Evolutionary conservation across 2,888 invertebrate genomes (phyloP).

Genomic region (Stenodera caucasica): DNA sequence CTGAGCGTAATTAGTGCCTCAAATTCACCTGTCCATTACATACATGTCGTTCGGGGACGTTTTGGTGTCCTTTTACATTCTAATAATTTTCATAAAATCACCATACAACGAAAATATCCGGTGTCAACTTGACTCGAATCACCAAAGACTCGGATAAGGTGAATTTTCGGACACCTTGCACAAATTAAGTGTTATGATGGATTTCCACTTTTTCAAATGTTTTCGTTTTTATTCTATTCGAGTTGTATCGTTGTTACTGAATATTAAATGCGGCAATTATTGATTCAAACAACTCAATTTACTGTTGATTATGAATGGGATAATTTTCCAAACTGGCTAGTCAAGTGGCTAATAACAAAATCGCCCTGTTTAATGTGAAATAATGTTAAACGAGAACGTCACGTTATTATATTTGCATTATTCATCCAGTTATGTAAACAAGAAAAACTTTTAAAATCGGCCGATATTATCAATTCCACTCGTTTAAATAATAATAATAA

Average conservation of each 20-base stretch:
- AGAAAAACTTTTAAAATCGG: not conserved
- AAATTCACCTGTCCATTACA: constrained; percentile 51
- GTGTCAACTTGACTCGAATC: too few relatives aligned
- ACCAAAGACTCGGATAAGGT: too few relatives aligned
- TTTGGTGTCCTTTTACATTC: not conserved
- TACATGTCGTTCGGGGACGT: constrained; percentile 26
- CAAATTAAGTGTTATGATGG: too few relatives aligned
- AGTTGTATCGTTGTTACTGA: not conserved
- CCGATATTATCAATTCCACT: not conserved
- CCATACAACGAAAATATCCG: too few relatives aligned
- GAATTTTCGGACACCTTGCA: too few relatives aligned
- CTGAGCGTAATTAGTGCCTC: constrained; percentile 53
- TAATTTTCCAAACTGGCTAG: constrained; percentile 7
- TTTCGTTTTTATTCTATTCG: too few relatives aligned
- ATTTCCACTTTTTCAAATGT: too few relatives aligned
- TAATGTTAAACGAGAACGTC: not conserved
- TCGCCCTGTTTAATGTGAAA: not conserved
- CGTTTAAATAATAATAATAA: not conserved
- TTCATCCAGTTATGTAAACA: constrained; percentile 3
- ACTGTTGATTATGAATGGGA: not conserved
- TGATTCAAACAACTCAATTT: constrained; percentile 1
- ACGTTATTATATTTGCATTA: constrained; percentile 7
- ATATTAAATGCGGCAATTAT: not conserved
- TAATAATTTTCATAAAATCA: constrained; percentile 1
- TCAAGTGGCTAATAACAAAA: constrained; percentile 5